Percentiles rank a stretch among this genome's conserved stretches.
phyloP scores from a whole-genome alignment of 1,140 invertebrate genomes.

The Neotoxoptera formosana region DNA sequence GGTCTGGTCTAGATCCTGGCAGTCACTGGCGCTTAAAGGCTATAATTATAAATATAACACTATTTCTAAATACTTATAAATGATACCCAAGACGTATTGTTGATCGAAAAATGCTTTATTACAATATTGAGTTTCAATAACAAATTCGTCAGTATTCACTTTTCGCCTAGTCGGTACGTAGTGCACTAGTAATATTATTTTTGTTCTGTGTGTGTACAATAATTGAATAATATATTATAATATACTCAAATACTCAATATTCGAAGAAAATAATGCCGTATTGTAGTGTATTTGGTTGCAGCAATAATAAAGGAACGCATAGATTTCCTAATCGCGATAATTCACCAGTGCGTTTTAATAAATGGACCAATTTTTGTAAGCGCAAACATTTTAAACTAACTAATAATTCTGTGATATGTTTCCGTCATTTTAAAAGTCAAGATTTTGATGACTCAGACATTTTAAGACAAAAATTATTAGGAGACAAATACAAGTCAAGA shows the following conservation, averaged over 20 bases:
- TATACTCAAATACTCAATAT: neutral
- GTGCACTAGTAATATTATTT: neutral
- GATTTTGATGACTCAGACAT: too few species aligned
- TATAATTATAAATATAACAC: slow-evolving; percentile 18
- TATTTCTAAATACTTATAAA: neutral
- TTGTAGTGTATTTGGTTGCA: neutral
- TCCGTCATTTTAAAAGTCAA: neutral
- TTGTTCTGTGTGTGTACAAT: neutral
- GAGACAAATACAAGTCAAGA: too few species aligned
- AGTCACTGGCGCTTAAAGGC: too few species aligned
- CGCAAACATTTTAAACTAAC: neutral
- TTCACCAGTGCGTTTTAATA: slow-evolving; percentile 3
- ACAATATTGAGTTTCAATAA: too few species aligned
- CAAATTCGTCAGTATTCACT: neutral
- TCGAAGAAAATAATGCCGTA: neutral
- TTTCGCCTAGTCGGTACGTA: neutral
- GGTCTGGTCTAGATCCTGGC: too few species aligned
- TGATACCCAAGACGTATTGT: neutral
- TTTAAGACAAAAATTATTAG: too few species aligned
- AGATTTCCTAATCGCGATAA: slow-evolving; percentile 19
- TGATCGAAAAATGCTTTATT: too few species aligned
- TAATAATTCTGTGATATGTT: neutral
- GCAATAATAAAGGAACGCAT: neutral
- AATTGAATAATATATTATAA: neutral
- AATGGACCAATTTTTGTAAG: slow-evolving; percentile 10